Conservation (phyloP, 2,113 vertebrate genomes). For the Cryptomyrus ogoouensis region DNA sequence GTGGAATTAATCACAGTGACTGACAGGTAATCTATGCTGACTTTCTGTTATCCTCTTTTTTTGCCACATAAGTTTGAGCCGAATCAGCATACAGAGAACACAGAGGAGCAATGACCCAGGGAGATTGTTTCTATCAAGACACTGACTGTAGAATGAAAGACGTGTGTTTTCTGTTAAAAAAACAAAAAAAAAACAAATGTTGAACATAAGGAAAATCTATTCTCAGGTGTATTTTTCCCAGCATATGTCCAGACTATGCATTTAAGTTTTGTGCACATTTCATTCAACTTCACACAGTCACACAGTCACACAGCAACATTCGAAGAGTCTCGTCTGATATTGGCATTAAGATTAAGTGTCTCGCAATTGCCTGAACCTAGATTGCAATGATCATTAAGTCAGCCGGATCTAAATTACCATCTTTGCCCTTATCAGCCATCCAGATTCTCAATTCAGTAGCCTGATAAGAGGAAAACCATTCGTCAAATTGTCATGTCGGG, state of each 20-base stretch:
- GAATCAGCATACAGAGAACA: not conserved
- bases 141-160: not conserved
- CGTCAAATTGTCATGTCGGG: not conserved
- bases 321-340: not conserved
- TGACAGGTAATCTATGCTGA: constrained; percentile 13
- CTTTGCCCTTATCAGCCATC: not conserved
- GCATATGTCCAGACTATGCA: not conserved
- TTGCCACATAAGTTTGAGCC: not conserved
- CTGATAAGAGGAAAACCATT: not conserved
- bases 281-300: not conserved
- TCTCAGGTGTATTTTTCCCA: not conserved
- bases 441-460: not conserved
- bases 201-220: not conserved
- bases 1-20: constrained; percentile 50
- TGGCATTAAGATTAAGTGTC: not conserved
- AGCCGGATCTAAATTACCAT: constrained; percentile 20
- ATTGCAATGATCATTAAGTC: not conserved
- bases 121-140: not conserved
- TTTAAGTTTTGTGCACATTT: not conserved
- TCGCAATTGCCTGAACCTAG: not conserved
- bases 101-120: not conserved
- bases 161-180: not conserved
- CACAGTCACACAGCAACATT: not conserved
- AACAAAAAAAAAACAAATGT: not conserved
- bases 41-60: not conserved